Conservation (phyloP, 2,113 vertebrate species). For the Prunella fulvescens region DNA sequence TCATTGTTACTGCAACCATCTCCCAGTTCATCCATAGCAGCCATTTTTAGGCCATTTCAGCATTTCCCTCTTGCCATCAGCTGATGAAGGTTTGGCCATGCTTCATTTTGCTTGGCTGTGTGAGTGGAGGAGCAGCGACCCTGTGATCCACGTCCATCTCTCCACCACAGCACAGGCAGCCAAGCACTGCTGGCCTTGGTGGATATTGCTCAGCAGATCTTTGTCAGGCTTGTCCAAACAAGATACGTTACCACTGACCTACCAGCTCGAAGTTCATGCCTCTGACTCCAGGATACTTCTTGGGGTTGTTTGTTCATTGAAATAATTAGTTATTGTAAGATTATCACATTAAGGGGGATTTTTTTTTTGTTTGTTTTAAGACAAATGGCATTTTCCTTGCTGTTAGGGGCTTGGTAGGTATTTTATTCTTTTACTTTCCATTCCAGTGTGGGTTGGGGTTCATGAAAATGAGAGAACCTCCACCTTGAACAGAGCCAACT, state of each 20-base stretch:
- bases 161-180: background rate
- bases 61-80: background rate
- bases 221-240: constrained; percentile 65
- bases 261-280: constrained; percentile 13
- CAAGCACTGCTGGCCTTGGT: constrained; percentile 24
- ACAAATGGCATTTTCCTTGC: background rate
- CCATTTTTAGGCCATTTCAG: background rate
- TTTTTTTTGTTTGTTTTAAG: background rate
- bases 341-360: background rate
- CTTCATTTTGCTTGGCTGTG: constrained; percentile 49
- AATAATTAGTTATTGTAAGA: constrained; percentile 29
- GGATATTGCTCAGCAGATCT: constrained; percentile 65
- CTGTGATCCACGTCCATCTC: constrained; percentile 24
- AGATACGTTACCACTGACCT: constrained; percentile 45
- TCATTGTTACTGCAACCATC: background rate
- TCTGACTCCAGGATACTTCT: background rate
- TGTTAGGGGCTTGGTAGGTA: background rate
- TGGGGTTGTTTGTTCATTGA: background rate
- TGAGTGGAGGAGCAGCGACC: background rate
- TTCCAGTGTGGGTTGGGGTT: background rate
- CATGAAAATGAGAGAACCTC: background rate
- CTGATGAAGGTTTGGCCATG: constrained; percentile 34
- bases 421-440: background rate
- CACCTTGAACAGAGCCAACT: background rate
- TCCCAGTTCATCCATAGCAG: background rate